Conservation (phyloP, 1,140 invertebrate species). For the Drosophila littoralis region DNA sequence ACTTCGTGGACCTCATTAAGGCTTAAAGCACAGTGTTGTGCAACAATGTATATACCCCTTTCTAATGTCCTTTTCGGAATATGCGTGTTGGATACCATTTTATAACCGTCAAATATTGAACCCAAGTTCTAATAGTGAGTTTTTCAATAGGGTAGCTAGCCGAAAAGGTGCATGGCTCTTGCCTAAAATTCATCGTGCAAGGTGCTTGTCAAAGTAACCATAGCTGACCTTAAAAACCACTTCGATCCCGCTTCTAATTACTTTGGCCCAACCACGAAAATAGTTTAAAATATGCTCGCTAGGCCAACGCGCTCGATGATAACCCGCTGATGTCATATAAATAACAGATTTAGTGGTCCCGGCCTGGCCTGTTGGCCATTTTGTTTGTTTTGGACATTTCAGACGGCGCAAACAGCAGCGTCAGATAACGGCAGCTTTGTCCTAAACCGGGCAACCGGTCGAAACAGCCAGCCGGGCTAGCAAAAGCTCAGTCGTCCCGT, state of each 20-base stretch:
- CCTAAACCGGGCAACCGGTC: constrained; percentile 4
- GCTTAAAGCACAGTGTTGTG: too few relatives aligned
- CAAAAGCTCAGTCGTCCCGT: constrained; percentile 27
- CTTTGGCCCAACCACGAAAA: not conserved
- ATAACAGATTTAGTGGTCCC: constrained; percentile 78
- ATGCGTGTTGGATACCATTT: too few relatives aligned
- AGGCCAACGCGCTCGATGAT: constrained; percentile 19
- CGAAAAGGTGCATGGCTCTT: too few relatives aligned
- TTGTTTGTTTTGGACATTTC: constrained; percentile 64
- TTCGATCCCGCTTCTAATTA: not conserved
- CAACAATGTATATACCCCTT: too few relatives aligned
- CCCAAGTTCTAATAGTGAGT: too few relatives aligned
- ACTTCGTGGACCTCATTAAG: too few relatives aligned
- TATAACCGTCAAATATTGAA: too few relatives aligned
- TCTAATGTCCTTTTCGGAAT: too few relatives aligned
- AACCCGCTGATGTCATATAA: constrained; percentile 71
- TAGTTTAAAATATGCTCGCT: constrained; percentile 12
- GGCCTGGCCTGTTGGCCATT: constrained; percentile 39
- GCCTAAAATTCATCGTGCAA: not conserved
- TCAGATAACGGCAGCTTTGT: constrained; percentile 45
- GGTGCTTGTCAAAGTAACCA: not conserved
- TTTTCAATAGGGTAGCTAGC: too few relatives aligned
- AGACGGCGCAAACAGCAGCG: constrained; percentile 33
- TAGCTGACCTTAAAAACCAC: not conserved
- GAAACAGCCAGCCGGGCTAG: not conserved